Conservation (phyloP, 2,797 vertebrate genomes). For the Peromyscus melanophrys region DNA sequence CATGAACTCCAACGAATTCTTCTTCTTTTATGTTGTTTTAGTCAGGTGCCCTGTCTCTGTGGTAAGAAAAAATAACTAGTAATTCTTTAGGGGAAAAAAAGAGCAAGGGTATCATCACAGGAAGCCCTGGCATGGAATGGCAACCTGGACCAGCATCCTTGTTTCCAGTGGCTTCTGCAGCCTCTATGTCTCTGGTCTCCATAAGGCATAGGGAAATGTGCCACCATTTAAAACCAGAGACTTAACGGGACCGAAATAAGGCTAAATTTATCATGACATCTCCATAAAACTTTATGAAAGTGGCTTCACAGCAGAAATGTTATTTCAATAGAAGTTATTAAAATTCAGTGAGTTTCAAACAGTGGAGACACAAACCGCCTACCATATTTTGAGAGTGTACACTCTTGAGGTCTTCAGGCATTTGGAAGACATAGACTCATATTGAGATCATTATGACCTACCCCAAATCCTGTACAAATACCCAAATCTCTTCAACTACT, state of each 20-base stretch:
- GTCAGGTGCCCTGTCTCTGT: not conserved
- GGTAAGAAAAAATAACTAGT: not conserved
- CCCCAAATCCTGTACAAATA: not conserved
- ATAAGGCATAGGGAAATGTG: not conserved
- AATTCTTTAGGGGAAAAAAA: not conserved
- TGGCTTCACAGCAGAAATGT: not conserved
- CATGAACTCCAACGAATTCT: not conserved
- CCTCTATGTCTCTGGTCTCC: not conserved
- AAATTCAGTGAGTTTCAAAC: not conserved
- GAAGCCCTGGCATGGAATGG: not conserved
- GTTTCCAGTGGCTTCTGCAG: not conserved
- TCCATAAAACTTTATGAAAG: not conserved
- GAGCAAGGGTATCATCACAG: not conserved
- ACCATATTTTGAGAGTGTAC: not conserved
- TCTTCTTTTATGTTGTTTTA: not conserved
- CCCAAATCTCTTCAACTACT: not conserved
- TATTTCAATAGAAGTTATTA: constrained; percentile 49
- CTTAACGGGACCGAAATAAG: not conserved
- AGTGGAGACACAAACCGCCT: not conserved
- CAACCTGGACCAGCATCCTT: not conserved
- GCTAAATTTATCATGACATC: not conserved
- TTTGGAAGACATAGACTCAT: not conserved
- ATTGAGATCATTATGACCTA: not conserved
- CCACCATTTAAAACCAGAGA: not conserved
- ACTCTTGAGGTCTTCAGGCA: not conserved